phyloP scores from a whole-genome alignment of 2,113 vertebrate species.

The Colinus virginianus region DNA sequence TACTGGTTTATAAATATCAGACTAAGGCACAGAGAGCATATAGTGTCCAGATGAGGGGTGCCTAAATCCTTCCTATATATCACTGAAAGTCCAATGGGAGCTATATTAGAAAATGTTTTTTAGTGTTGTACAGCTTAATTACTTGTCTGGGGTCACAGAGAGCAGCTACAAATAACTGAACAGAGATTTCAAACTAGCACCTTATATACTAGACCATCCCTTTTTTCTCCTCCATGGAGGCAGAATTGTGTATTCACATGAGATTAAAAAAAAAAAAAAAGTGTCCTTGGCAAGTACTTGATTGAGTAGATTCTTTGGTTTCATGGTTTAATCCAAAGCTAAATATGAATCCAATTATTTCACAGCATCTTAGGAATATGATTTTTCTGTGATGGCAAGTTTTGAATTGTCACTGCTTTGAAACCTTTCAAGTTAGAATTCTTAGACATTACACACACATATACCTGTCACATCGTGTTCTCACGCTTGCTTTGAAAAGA shows the following conservation, averaged over 20 bases:
- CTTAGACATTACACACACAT: background rate
- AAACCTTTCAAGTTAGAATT: slow-evolving; percentile 26
- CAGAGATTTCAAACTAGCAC: background rate
- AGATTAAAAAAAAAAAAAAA: background rate
- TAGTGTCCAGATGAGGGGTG: background rate
- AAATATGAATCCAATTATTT: slow-evolving; percentile 14
- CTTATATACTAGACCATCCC: background rate
- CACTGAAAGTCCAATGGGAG: background rate
- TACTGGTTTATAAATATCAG: background rate
- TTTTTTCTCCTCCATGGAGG: too few species aligned
- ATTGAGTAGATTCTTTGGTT: background rate
- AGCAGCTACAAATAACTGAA: background rate
- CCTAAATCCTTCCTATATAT: background rate
- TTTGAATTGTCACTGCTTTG: slow-evolving; percentile 35
- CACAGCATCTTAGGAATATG: background rate
- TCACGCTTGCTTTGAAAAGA: slow-evolving; percentile 18
- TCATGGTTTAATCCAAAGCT: slow-evolving; percentile 17
- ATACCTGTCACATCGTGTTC: slow-evolving; percentile 27
- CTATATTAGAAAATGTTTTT: background rate
- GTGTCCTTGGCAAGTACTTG: slow-evolving; percentile 8
- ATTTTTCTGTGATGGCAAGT: slow-evolving; percentile 29
- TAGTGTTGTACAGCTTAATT: background rate
- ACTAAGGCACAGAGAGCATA: background rate
- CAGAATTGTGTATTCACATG: background rate
- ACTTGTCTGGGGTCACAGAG: background rate